A percentile compares a stretch with the other conserved stretches of the same genome.
These are phyloP conservation scores for Escarpia spicata DNA, from an alignment of 2,888 invertebrate genomes.

Conservation along the genomic window DNA sequence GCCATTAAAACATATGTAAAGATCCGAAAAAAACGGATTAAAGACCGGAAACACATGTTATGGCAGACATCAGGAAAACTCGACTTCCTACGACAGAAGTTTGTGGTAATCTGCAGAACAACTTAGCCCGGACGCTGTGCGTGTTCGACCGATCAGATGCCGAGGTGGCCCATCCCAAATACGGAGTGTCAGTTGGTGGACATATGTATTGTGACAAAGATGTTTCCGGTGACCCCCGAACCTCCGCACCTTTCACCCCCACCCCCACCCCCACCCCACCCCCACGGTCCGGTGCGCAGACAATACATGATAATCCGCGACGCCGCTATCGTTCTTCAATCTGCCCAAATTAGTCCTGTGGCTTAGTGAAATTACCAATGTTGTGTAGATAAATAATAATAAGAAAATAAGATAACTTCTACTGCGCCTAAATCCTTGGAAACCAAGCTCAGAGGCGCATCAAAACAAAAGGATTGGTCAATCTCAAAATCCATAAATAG, in stretches of 20 bases:
- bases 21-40: not conserved
- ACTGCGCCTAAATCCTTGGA: no score
- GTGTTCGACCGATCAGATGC: not conserved
- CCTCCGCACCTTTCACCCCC: not conserved
- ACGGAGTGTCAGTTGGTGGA: not conserved
- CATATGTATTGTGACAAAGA: not conserved
- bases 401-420: no score
- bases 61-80: not conserved
- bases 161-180: not conserved
- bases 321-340: not conserved
- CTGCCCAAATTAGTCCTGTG: not conserved
- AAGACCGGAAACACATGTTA: not conserved
- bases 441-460: no score
- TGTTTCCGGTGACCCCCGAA: not conserved
- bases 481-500: no score
- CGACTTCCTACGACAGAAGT: not conserved
- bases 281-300: not conserved
- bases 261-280: not conserved
- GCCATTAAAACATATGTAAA: not conserved
- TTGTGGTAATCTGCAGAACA: not conserved
- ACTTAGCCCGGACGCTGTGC: not conserved
- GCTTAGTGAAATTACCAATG: no score
- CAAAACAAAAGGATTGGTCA: no score
- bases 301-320: not conserved
- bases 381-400: no score